These are phyloP conservation scores for Physocephala rufipes DNA, from an alignment of 2,888 invertebrate species.

Conservation along the genomic window DNA sequence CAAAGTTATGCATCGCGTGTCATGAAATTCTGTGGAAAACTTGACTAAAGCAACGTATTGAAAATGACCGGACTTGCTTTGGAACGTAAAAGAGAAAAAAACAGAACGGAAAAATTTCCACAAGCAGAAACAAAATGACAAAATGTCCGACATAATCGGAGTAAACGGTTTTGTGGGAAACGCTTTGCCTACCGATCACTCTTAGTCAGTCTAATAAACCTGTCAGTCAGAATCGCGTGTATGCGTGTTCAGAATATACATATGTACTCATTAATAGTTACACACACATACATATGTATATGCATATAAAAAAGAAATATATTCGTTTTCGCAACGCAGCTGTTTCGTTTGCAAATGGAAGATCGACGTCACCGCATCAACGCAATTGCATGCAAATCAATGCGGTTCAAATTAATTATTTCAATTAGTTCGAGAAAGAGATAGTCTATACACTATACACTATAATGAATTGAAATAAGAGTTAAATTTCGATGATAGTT, in stretches of 20 bases:
- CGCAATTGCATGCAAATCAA: constrained; percentile 12
- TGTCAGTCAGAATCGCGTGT: background rate
- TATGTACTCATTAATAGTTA: background rate
- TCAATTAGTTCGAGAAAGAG: constrained; percentile 21
- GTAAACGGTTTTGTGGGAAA: background rate
- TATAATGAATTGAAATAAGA: too few species aligned
- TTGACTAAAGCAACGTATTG: constrained; percentile 3
- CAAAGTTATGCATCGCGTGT: constrained; percentile 36
- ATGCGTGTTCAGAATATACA: background rate
- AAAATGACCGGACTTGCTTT: background rate
- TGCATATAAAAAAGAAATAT: too few species aligned
- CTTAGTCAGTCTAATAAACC: background rate
- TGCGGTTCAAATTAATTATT: constrained; percentile 23
- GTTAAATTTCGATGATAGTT: too few species aligned
- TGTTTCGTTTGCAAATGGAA: background rate
- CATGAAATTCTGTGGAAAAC: constrained; percentile 15
- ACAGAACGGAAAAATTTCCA: background rate
- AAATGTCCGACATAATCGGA: constrained; percentile 16
- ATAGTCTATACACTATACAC: too few species aligned
- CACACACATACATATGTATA: too few species aligned
- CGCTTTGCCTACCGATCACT: too few species aligned
- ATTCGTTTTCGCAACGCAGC: background rate
- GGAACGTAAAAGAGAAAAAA: background rate
- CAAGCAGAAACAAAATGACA: background rate
- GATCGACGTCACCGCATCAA: background rate